Percentiles rank a stretch among this genome's conserved stretches.
These are phyloP conservation scores for Aphaenogaster rudis DNA, from an alignment of 1,140 invertebrate species.

Conservation along the genomic window DNA sequence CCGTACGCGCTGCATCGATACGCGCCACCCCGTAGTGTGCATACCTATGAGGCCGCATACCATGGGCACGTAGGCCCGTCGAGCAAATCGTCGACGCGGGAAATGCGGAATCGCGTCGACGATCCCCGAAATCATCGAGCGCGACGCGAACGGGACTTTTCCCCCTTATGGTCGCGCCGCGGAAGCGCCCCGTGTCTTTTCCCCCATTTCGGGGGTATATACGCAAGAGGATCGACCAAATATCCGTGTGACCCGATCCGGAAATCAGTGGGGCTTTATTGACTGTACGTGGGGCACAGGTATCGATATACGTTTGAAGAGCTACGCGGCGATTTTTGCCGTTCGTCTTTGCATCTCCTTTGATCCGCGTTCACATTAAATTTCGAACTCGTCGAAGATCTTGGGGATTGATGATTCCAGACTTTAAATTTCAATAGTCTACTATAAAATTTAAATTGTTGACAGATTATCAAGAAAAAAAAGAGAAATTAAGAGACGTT, in stretches of 20 bases:
- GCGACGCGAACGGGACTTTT: conserved; percentile 16
- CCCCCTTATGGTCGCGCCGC: conserved; percentile 21
- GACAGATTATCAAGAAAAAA: not conserved
- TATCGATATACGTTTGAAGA: conserved; percentile 15
- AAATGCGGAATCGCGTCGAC: conserved; percentile 40
- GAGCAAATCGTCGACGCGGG: conserved; percentile 54
- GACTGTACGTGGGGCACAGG: conserved; percentile 26
- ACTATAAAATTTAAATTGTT: not conserved
- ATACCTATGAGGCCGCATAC: conserved; percentile 11
- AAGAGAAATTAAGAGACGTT: not conserved
- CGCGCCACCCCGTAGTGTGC: conserved; percentile 33
- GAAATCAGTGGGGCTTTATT: conserved; percentile 38
- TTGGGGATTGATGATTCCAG: not conserved
- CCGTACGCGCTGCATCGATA: conserved; percentile 39
- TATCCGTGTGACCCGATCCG: conserved; percentile 80
- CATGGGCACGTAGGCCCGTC: conserved; percentile 13
- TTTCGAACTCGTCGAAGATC: not conserved
- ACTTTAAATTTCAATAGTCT: conserved; percentile 22
- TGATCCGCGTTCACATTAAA: not conserved
- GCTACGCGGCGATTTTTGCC: conserved; percentile 1
- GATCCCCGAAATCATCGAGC: conserved; percentile 36
- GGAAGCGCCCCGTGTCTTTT: conserved; percentile 50
- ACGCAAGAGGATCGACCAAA: conserved; percentile 67
- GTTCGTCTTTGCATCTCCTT: not conserved
- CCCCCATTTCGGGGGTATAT: conserved; percentile 15